phyloP scores from a whole-genome alignment of 35 echinoderm and acorn worm genomes.

The Stichopus chloronotus region DNA sequence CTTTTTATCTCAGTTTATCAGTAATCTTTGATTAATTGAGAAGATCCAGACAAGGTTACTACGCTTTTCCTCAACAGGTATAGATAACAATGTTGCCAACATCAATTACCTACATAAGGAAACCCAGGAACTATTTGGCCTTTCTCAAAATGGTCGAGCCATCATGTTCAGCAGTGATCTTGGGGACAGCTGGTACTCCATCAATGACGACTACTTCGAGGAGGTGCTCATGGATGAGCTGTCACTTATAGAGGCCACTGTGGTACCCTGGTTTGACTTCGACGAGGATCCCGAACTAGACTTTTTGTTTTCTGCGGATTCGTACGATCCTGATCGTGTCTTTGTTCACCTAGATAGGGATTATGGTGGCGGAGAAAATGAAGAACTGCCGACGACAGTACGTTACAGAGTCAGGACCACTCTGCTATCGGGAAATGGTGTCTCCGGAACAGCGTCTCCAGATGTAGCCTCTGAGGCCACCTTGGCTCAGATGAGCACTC shows the following conservation, averaged over 20 bases:
- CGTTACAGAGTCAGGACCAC: constrained; percentile 22
- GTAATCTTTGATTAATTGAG: too few species aligned
- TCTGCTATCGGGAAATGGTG: neutral
- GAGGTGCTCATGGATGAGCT: constrained; percentile 42
- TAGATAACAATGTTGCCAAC: constrained; percentile 84
- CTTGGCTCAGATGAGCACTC: neutral
- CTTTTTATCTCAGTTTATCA: too few species aligned
- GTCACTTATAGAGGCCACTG: constrained; percentile 27
- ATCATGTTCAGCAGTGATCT: constrained; percentile 81
- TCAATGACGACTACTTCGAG: constrained; percentile 59
- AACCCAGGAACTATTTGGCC: constrained; percentile 75
- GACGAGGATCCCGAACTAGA: constrained; percentile 39
- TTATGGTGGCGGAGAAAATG: neutral
- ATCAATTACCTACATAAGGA: constrained; percentile 66
- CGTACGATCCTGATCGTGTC: constrained; percentile 4
- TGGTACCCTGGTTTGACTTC: constrained; percentile 71
- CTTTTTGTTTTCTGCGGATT: neutral
- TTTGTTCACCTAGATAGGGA: neutral
- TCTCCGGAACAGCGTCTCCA: neutral
- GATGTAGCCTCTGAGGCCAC: neutral
- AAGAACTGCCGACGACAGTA: neutral
- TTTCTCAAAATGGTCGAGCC: constrained; percentile 73
- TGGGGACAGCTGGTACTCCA: constrained; percentile 78
- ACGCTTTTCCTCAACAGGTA: constrained; percentile 48
- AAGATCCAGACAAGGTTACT: too few species aligned